Evolutionary conservation across 2,113 vertebrate genomes (phyloP).

Genomic region (Atractosteus spatula): DNA sequence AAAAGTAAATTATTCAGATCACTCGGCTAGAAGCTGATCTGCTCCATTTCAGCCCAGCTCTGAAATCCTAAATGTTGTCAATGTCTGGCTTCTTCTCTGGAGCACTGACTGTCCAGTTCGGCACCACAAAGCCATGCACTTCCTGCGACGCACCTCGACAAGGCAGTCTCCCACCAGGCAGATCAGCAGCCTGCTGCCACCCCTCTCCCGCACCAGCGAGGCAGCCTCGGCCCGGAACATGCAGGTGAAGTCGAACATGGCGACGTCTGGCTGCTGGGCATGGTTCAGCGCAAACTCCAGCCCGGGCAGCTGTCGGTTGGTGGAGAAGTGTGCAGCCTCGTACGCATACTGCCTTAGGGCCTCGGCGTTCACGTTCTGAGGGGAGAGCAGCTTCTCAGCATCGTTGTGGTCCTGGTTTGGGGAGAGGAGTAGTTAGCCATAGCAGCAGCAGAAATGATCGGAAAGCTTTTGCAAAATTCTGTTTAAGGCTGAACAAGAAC

Average conservation of each 20-base stretch:
- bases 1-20: no score
- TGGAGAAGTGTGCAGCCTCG: constrained; percentile 79
- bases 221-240: constrained; percentile 82
- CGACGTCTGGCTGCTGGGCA: constrained; percentile 61
- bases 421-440: background rate
- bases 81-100: no score
- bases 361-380: constrained; percentile 61
- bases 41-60: no score
- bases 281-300: constrained; percentile 73
- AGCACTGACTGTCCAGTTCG: no score
- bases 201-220: constrained; percentile 72
- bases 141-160: constrained; percentile 77
- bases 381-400: constrained; percentile 69
- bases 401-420: constrained; percentile 64
- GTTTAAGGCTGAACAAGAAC: no score
- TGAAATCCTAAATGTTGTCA: no score
- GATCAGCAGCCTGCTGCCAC: constrained; percentile 62
- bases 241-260: constrained; percentile 86
- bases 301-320: constrained; percentile 62
- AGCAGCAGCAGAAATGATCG: no score
- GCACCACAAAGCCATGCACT: no score
- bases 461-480: no score
- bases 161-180: constrained; percentile 88
- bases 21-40: no score
- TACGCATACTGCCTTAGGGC: constrained; percentile 70